Percentiles rank a stretch among this genome's conserved stretches.
Evolutionary conservation across 1,140 invertebrate genomes (phyloP).

Genomic region (Lepidurus packardi): DNA sequence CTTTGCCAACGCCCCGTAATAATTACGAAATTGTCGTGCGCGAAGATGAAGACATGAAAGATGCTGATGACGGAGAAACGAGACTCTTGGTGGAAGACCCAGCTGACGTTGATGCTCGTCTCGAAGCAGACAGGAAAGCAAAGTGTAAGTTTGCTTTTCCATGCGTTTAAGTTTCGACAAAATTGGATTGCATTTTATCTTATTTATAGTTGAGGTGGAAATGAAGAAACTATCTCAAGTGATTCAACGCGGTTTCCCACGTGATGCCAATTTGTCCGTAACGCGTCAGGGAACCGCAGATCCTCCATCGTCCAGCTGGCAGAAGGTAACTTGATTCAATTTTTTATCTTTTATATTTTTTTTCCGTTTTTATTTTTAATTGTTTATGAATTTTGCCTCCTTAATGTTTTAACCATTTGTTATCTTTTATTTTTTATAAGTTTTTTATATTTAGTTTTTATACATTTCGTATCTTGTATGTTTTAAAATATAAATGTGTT

Average conservation of each 20-base stretch:
- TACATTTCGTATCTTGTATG: no score
- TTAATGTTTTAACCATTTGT: neutral
- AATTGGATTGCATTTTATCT: slow-evolving; percentile 20
- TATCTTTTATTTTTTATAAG: slow-evolving; percentile 17
- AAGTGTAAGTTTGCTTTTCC: slow-evolving; percentile 48
- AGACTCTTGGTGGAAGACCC: slow-evolving; percentile 65
- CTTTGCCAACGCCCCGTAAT: slow-evolving; percentile 84
- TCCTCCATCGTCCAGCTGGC: no score
- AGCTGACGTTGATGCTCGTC: slow-evolving; percentile 75
- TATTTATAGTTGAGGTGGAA: slow-evolving; percentile 54
- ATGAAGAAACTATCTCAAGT: slow-evolving; percentile 75
- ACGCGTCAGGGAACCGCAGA: no score
- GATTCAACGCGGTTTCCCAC: slow-evolving; percentile 80
- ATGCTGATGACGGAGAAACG: slow-evolving; percentile 42
- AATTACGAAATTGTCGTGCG: slow-evolving; percentile 98
- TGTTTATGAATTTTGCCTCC: neutral
- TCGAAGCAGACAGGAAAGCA: slow-evolving; percentile 56
- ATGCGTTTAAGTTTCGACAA: slow-evolving; percentile 32
- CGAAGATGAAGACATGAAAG: slow-evolving; percentile 62
- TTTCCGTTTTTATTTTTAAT: slow-evolving; percentile 4
- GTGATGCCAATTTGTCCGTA: slow-evolving; percentile 51
- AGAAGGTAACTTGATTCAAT: neutral
- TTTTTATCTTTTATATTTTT: slow-evolving; percentile 24
- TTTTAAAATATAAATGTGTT: no score
- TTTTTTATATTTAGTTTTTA: neutral